phyloP scores from a whole-genome alignment of 2,797 vertebrate species.

The Taeniopygia guttata region DNA sequence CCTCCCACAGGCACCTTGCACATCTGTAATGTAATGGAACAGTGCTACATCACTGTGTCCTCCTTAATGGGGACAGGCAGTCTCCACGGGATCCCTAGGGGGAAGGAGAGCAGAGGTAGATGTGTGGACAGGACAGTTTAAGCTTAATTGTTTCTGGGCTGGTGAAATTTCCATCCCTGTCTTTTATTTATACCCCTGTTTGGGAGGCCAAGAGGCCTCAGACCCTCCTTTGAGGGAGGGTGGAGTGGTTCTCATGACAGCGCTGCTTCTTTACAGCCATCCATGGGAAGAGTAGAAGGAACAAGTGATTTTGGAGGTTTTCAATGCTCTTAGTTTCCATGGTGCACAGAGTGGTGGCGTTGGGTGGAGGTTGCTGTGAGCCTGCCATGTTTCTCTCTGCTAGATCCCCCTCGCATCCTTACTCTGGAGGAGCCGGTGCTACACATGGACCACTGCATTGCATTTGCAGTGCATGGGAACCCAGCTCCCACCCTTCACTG shows the following conservation, averaged over 20 bases:
- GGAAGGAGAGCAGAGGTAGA: neutral
- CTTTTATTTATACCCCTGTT: neutral
- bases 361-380: conserved; percentile 37
- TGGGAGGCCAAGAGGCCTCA: neutral
- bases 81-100: rapidly evolving
- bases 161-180: neutral
- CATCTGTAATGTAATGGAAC: neutral
- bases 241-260: neutral
- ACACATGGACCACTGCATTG: conserved; percentile 93
- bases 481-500: conserved; percentile 90
- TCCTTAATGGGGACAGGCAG: neutral
- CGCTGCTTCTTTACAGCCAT: neutral
- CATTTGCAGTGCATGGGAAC: conserved; percentile 92
- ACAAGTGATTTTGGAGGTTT: neutral
- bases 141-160: neutral
- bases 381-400: conserved; percentile 35
- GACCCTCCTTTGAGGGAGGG: neutral
- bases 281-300: neutral
- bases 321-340: neutral
- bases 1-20: neutral
- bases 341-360: neutral
- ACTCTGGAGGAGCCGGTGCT: conserved; percentile 89
- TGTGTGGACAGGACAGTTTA: neutral
- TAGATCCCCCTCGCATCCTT: conserved; percentile 92
- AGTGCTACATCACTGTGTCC: rapidly evolving